These are phyloP conservation scores for Tachysurus vachellii DNA, from an alignment of 2,113 vertebrate species.

Conservation along the genomic window DNA sequence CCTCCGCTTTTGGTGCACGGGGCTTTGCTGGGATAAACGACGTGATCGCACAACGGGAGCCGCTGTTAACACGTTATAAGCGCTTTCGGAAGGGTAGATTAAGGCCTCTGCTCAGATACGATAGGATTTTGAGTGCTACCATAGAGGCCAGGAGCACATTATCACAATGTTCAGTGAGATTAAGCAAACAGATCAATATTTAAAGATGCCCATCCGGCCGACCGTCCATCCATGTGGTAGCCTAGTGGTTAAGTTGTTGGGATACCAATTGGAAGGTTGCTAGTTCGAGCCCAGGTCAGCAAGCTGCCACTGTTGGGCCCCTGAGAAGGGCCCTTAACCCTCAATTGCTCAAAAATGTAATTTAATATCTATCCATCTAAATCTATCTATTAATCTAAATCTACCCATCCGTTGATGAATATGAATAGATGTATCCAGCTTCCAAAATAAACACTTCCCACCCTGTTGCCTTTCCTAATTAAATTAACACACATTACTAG, in stretches of 20 bases:
- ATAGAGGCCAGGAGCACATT: slow-evolving; percentile 28
- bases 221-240: too few relatives aligned
- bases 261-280: not conserved
- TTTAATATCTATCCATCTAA: not conserved
- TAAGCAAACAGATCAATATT: too few relatives aligned
- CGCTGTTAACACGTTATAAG: slow-evolving; percentile 53
- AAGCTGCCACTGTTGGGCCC: not conserved
- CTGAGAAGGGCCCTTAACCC: too few relatives aligned
- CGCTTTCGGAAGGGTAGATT: slow-evolving; percentile 71
- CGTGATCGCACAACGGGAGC: slow-evolving; percentile 49
- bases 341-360: too few relatives aligned
- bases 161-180: slow-evolving; percentile 39
- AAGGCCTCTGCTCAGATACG: slow-evolving; percentile 62
- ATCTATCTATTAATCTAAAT: not conserved
- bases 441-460: not conserved
- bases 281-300: not conserved
- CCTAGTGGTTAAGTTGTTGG: not conserved
- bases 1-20: slow-evolving; percentile 56
- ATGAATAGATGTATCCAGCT: not conserved
- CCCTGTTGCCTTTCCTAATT: not conserved
- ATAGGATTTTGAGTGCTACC: slow-evolving; percentile 58
- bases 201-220: too few relatives aligned
- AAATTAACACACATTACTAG: not conserved
- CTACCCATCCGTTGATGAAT: not conserved
- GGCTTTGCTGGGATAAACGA: slow-evolving; percentile 56